A percentile compares a stretch with the other conserved stretches of the same genome.
Conservation (phyloP, 2,888 invertebrate species). For the Iphiclides podalirius region DNA sequence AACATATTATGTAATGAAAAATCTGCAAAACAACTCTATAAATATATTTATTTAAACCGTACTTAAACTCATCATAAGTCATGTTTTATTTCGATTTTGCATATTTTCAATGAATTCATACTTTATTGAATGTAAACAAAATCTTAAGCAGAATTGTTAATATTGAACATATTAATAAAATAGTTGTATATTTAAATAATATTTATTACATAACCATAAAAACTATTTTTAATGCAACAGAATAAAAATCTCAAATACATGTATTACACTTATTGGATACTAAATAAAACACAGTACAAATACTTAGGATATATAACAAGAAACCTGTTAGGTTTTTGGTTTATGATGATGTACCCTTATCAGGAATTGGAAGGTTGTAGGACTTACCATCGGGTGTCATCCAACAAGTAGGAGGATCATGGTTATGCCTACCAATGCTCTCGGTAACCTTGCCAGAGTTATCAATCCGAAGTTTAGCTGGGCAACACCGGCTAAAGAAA, state of each 20-base stretch:
- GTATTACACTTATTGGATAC: conserved; percentile 24
- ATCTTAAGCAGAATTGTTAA: background rate
- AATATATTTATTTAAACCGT: no score
- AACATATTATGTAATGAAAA: no score
- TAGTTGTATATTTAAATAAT: background rate
- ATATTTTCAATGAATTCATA: no score
- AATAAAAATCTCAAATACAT: conserved; percentile 26
- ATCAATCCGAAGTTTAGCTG: conserved; percentile 68
- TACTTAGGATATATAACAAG: conserved; percentile 42
- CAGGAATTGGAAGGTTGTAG: conserved; percentile 61
- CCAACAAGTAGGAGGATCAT: conserved; percentile 74
- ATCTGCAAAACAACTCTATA: no score
- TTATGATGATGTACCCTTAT: conserved; percentile 42
- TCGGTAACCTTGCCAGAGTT: conserved; percentile 70
- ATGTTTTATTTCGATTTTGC: no score
- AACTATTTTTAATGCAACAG: no score
- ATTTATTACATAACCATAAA: no score
- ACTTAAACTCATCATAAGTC: no score
- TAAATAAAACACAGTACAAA: conserved; percentile 35
- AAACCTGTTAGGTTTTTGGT: conserved; percentile 27
- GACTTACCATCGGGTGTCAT: conserved; percentile 75
- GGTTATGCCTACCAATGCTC: conserved; percentile 69
- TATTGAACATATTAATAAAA: background rate
- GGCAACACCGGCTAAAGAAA: conserved; percentile 74
- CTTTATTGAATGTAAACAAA: no score